Evolutionary conservation across 2,888 invertebrate genomes (phyloP).

Genomic region (Himalopsyche anomala): DNA sequence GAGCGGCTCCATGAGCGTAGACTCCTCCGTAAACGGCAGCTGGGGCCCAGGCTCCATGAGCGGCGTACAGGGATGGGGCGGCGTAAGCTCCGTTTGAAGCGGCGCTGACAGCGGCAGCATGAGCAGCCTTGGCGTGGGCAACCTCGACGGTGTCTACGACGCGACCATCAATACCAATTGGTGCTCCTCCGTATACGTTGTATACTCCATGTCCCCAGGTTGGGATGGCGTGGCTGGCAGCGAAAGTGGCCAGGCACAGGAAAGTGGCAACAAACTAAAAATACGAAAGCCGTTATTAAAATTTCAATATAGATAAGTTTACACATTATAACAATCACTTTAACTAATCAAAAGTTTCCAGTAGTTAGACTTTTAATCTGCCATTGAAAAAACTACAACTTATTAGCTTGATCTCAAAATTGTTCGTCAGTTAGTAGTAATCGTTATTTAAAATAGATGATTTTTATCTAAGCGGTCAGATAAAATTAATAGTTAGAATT

Average conservation of each 20-base stretch:
- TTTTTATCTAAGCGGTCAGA: no score
- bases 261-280: constrained; percentile 57
- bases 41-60: constrained; percentile 31
- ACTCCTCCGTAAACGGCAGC: constrained; percentile 43
- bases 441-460: no score
- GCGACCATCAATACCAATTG: constrained; percentile 52
- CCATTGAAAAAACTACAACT: no score
- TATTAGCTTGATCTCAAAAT: no score
- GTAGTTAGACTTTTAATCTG: no score
- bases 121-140: constrained; percentile 51
- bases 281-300: not conserved
- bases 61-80: constrained; percentile 13
- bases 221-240: constrained; percentile 39
- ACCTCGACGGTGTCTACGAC: constrained; percentile 47
- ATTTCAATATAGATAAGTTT: not conserved
- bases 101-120: not conserved
- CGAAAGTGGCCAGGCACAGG: constrained; percentile 58
- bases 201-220: constrained; percentile 19
- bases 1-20: constrained; percentile 61
- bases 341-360: no score
- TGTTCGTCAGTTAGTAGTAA: no score
- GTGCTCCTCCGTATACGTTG: constrained; percentile 47
- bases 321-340: no score
- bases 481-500: no score
- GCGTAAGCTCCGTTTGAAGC: constrained; percentile 66